Percentiles rank a stretch among this genome's conserved stretches.
Conservation (phyloP, 2,888 invertebrate species). For the Cremastinae sp. region DNA sequence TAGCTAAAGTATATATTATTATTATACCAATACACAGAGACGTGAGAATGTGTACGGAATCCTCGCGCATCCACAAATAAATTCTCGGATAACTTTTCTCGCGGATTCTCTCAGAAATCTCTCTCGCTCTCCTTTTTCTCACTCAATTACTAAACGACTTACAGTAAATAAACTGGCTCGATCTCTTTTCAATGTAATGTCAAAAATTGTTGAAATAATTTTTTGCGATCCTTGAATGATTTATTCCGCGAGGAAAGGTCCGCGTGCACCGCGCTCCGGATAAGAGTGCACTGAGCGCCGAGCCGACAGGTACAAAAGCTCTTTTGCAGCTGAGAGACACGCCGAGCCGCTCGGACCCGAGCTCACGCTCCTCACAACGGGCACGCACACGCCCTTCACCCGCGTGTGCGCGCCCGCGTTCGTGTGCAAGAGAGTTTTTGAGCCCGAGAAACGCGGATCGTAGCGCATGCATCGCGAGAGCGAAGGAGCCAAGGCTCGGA, state of each 20-base stretch:
- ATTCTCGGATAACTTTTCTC: slow-evolving; percentile 1
- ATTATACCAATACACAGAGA: background rate
- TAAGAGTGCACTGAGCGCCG: slow-evolving; percentile 62
- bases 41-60: background rate
- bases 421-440: background rate
- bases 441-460: slow-evolving; percentile 12
- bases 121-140: slow-evolving; percentile 51
- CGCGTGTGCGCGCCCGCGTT: too few relatives aligned
- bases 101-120: slow-evolving; percentile 37
- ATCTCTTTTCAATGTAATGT: too few relatives aligned
- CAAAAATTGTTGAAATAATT: too few relatives aligned
- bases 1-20: slow-evolving; percentile 41
- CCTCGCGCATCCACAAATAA: background rate
- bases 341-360: background rate
- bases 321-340: slow-evolving; percentile 59
- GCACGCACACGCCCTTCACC: background rate
- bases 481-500: too few relatives aligned
- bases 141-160: too few relatives aligned
- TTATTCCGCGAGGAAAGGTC: slow-evolving; percentile 29
- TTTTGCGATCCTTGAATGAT: too few relatives aligned
- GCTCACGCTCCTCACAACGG: background rate
- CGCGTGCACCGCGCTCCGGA: slow-evolving; percentile 59
- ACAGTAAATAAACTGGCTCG: too few relatives aligned
- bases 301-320: slow-evolving; percentile 60
- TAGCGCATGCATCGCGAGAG: slow-evolving; percentile 11